Evolutionary conservation across 1,140 invertebrate genomes (phyloP).

Genomic region (Anoplophora glabripennis): DNA sequence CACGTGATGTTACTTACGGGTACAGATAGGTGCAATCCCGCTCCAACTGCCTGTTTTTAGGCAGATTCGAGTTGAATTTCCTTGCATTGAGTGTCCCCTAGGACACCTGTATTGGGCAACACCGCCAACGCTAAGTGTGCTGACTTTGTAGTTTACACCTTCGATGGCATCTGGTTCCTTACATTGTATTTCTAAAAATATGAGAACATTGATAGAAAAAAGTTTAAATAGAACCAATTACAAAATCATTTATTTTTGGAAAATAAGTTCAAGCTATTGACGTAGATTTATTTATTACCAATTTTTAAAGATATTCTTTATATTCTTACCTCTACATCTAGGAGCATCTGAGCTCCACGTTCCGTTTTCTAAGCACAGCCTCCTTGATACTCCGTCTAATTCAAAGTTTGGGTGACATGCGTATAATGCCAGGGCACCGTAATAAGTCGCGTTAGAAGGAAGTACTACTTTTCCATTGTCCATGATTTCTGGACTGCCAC

Average conservation of each 20-base stretch:
- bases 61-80: constrained; percentile 76
- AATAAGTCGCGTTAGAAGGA: constrained; percentile 82
- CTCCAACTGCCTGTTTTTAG: constrained; percentile 78
- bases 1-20: constrained; percentile 55
- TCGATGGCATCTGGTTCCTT: constrained; percentile 65
- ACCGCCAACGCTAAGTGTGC: constrained; percentile 69
- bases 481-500: constrained; percentile 70
- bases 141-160: constrained; percentile 56
- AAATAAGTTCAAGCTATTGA: too few species aligned
- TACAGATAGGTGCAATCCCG: constrained; percentile 73
- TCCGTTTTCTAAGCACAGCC: constrained; percentile 83
- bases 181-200: constrained; percentile 71
- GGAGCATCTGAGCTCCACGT: constrained; percentile 81
- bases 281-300: too few species aligned
- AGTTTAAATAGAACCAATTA: too few species aligned
- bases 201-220: too few species aligned
- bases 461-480: constrained; percentile 71
- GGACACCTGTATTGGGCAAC: constrained; percentile 78
- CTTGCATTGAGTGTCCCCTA: constrained; percentile 74
- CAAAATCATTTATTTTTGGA: too few species aligned
- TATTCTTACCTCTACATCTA: constrained; percentile 63
- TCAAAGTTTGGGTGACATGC: constrained; percentile 80
- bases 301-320: too few species aligned
- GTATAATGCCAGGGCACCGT: constrained; percentile 79
- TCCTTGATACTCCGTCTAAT: constrained; percentile 74